A percentile compares a stretch with the other conserved stretches of the same genome.
These are phyloP conservation scores for Drosophila pectinifera DNA, from an alignment of 1,140 invertebrate genomes.

Conservation along the genomic window DNA sequence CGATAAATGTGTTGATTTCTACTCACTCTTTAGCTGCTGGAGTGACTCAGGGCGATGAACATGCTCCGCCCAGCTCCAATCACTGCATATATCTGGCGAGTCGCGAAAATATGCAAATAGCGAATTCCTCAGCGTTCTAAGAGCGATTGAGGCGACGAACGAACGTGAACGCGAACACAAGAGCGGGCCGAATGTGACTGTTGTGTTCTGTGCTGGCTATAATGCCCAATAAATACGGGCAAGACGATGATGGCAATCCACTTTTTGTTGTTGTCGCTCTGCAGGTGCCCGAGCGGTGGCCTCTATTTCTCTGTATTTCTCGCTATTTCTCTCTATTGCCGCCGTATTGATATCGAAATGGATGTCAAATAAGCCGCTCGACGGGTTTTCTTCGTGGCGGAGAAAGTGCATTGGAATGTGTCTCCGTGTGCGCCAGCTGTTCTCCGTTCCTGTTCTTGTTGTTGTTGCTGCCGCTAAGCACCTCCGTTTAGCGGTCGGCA, in stretches of 20 bases:
- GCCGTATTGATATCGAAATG: slow-evolving; percentile 78
- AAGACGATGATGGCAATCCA: slow-evolving; percentile 52
- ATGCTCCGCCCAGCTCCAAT: slow-evolving; percentile 53
- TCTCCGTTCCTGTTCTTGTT: slow-evolving; percentile 6
- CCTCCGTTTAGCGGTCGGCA: slow-evolving; percentile 18
- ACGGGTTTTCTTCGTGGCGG: slow-evolving; percentile 65
- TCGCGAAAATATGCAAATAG: slow-evolving; percentile 66
- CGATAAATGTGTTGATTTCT: slow-evolving; percentile 23
- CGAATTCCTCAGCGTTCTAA: slow-evolving; percentile 47
- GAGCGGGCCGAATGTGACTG: slow-evolving; percentile 74
- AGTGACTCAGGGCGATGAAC: slow-evolving; percentile 65
- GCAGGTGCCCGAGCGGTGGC: slow-evolving; percentile 48
- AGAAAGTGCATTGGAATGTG: slow-evolving; percentile 78
- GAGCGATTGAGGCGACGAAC: slow-evolving; percentile 10
- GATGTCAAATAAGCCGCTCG: slow-evolving; percentile 78
- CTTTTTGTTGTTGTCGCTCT: slow-evolving; percentile 41
- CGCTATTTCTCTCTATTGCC: slow-evolving; percentile 54
- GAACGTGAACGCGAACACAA: slow-evolving; percentile 50
- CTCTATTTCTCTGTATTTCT: slow-evolving; percentile 67
- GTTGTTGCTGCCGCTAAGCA: background rate
- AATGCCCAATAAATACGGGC: slow-evolving; percentile 67
- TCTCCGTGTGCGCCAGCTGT: slow-evolving; percentile 33
- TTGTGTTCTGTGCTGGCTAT: slow-evolving; percentile 26
- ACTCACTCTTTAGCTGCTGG: slow-evolving; percentile 49
- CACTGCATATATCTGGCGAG: slow-evolving; percentile 59